Conservation (phyloP, 1,140 invertebrate species). For the Drosophila miranda region DNA sequence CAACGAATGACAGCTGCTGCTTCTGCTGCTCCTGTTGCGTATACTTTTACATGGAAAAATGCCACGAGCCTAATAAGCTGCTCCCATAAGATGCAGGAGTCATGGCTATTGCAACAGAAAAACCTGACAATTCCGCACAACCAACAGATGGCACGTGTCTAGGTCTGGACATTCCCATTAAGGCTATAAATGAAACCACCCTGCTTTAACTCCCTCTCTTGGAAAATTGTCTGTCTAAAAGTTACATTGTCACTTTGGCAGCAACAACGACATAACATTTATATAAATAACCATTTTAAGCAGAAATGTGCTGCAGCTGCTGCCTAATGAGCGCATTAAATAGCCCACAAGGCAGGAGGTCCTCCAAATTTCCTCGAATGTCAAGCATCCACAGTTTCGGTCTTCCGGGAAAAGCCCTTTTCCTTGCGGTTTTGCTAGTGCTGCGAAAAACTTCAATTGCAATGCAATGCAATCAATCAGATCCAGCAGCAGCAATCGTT, state of each 20-base stretch:
- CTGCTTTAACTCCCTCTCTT: background rate
- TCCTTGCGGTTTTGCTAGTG: too few species aligned
- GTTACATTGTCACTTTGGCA: constrained; percentile 64
- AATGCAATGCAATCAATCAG: too few species aligned
- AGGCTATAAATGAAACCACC: constrained; percentile 39
- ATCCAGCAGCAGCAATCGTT: too few species aligned
- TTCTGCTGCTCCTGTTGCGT: constrained; percentile 7
- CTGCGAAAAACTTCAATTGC: too few species aligned
- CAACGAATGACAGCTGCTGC: constrained; percentile 60
- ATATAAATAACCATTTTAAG: constrained; percentile 73
- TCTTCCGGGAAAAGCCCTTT: too few species aligned
- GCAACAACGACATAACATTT: constrained; percentile 48
- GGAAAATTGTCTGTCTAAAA: constrained; percentile 19
- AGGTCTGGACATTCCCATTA: constrained; percentile 20
- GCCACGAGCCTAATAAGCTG: constrained; percentile 54
- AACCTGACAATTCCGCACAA: constrained; percentile 43
- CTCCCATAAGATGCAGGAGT: constrained; percentile 52
- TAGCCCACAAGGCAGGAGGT: constrained; percentile 19
- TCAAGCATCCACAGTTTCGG: too few species aligned
- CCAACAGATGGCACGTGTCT: constrained; percentile 28
- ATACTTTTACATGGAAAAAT: constrained; percentile 39
- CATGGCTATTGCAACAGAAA: constrained; percentile 30
- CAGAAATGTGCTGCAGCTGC: constrained; percentile 64
- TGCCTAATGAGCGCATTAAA: constrained; percentile 78
- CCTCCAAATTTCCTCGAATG: background rate